Conservation (phyloP, 1,140 invertebrate species). For the Philotrypesis tridentata region DNA sequence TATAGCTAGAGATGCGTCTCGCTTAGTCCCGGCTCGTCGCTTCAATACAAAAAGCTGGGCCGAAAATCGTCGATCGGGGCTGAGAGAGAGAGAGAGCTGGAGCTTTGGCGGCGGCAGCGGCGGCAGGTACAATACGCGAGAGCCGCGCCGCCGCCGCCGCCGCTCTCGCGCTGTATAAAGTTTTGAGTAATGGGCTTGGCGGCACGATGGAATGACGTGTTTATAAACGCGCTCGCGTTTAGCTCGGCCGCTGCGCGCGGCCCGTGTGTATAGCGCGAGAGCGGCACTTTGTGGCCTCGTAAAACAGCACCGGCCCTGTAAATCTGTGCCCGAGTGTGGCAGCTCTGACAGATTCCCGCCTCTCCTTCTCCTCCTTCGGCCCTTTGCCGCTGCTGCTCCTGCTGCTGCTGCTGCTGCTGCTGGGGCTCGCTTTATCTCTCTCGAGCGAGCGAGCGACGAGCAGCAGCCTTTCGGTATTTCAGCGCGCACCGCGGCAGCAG, state of each 20-base stretch:
- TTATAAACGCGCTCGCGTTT: conserved; percentile 63
- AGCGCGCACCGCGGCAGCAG: too few species aligned
- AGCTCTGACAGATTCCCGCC: conserved; percentile 65
- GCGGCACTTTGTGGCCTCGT: conserved; percentile 71
- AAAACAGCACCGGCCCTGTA: conserved; percentile 70
- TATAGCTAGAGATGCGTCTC: too few species aligned
- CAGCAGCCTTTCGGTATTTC: background rate
- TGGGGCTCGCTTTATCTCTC: conserved; percentile 34
- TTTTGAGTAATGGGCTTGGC: conserved; percentile 64
- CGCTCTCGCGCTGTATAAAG: conserved; percentile 57
- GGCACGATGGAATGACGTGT: conserved; percentile 65
- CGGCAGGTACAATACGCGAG: background rate
- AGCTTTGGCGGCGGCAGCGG: background rate
- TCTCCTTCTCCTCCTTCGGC: conserved; percentile 42
- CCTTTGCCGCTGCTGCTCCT: conserved; percentile 49
- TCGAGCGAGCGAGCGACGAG: too few species aligned
- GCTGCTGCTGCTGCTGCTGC: too few species aligned
- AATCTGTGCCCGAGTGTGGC: conserved; percentile 70
- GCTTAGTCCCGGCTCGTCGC: background rate
- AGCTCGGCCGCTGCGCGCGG: conserved; percentile 37
- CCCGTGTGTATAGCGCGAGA: conserved; percentile 54
- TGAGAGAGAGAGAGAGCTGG: too few species aligned
- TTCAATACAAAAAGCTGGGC: background rate
- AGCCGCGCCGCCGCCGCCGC: background rate
- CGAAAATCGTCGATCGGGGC: conserved; percentile 10